Base-by-base conservation (phyloP, 2,113 vertebrate genomes). In the Nyctibius bracteatus region DNA sequence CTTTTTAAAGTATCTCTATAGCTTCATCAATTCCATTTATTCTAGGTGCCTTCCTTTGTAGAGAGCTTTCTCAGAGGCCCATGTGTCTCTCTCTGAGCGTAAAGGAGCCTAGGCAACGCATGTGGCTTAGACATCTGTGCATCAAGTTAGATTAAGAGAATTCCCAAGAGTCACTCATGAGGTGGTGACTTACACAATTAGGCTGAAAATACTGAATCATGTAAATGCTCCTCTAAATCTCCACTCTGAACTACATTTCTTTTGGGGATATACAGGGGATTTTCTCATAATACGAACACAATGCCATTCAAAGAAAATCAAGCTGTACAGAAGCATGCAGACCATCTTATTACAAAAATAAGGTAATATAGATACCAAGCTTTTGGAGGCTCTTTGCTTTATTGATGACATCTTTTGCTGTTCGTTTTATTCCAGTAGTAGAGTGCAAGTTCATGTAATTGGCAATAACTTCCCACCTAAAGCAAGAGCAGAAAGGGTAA, bases 371-470 rank as follows among this genome's bases (percentile, higher is more conserved):
- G 97, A 96, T 97, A 99, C 99, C 99, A 49, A 99, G 99, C 96
- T 99, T 99, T 81, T 99, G 99, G 44, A 99, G 98, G 89, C 98
- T 99, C 98, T 99, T 99, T 80, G 99, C 99, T 98, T 99, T 99
- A 97, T 99, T 98, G 95, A 99, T 99, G 94, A 99, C 99, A 70
- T 99, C 99, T 98, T 99, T 99, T 66, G 99, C 99, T 0, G 98
- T 99, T 97, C 99, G 98, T 97, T 99, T 99, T 91, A 98, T 98
- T 94, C 98, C 98, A 80, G 98, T 99, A 94, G 97, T 97, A 93
- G 99, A 99, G 98, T 99, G 99, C 91, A 99, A 98, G 97, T 99
- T 99, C 99, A 99, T 99, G 66, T 99, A 99, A 97, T 99, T 99
- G 94, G 99, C 99, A 94, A 99, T 99, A 75, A 99, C 99, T 96